Evolutionary conservation across 2,113 vertebrate species (phyloP), one percentile per base, ranked within the genome.

Genomic region (Aplodontia rufa): DNA sequence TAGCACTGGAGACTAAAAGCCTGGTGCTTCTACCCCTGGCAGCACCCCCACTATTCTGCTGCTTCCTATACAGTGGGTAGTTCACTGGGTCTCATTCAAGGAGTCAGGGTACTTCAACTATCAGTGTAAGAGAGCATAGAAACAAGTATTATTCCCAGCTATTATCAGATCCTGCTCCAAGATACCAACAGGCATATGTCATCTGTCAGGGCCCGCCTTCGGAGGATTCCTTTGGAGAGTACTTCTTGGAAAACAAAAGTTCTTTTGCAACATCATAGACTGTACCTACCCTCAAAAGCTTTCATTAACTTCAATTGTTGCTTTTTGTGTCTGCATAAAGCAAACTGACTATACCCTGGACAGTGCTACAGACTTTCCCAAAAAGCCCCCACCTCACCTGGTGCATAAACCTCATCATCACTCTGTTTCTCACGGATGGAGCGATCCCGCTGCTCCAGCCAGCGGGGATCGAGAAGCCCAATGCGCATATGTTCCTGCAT

Each of bases 401-500:
- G 99, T 22, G 99, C 99, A 1, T 99, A 99, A 35, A 99, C 99
- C 87, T 99, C 99, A 1, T 99, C 99, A 35, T 99, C 99, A 0
- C 99, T 99, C 98, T 99, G 99, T 55, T 99, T 99, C 97, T 99
- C 99, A 5, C 99, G 98, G 97, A 99, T 99, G 95, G 99, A 99
- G 58, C 99, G 99, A 81, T 99, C 99, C 2, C 99, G 98, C 98
- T 99, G 99, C 98, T 99, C 99, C 97, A 99, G 97, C 99, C 99
- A 99, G 40, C 99, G 99, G 0, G 99, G 99, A 92, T 99, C 99
- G 94, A 99, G 99, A 30, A 99, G 99, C 17, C 99, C 99, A 6
- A 99, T 99, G 19, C 99, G 99, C 99, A 99, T 99, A 97, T 99
- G 99, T 69, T 99, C 99, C 92, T 99, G 99, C 99, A 99, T 99